Conservation (phyloP, 2,888 invertebrate species). For the Patella pellucida region DNA sequence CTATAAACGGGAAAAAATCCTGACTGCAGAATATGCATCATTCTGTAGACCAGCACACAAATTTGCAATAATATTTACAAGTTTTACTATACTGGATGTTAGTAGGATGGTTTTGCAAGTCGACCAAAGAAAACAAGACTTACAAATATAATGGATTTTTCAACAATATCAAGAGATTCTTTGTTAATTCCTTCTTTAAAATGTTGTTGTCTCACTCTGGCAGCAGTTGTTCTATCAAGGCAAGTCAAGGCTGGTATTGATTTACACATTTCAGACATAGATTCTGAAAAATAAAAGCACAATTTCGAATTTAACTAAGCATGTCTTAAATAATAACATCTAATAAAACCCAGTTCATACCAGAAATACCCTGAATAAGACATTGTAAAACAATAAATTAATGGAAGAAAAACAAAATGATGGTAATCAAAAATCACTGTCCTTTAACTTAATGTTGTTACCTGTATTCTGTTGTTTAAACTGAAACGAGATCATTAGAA, state of each 20-base stretch:
- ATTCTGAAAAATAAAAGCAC: slow-evolving; percentile 36
- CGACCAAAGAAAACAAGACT: slow-evolving; percentile 31
- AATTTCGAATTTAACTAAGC: no score
- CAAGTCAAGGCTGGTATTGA: slow-evolving; percentile 71
- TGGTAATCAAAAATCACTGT: no score
- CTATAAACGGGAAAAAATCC: no score
- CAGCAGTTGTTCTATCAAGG: slow-evolving; percentile 72
- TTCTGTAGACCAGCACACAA: background rate
- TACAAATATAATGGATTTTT: slow-evolving; percentile 72
- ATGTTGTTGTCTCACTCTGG: slow-evolving; percentile 66
- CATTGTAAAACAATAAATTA: no score
- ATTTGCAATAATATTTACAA: no score
- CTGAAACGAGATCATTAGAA: background rate
- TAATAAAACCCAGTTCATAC: no score
- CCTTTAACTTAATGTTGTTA: no score
- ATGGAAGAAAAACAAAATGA: no score
- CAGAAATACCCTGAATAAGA: no score
- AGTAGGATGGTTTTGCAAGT: background rate
- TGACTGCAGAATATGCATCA: background rate
- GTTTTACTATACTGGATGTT: background rate
- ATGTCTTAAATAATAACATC: no score
- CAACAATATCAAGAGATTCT: slow-evolving; percentile 69
- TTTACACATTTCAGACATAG: slow-evolving; percentile 61
- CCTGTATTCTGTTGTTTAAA: no score
- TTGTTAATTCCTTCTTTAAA: slow-evolving; percentile 70